Percentiles rank a stretch among this genome's conserved stretches.
These are phyloP conservation scores for Sus scrofa DNA, from an alignment of 2,113 vertebrate genomes.

Conservation along the genomic window T2T-Sscrofa CM000818.6:125880001-125880500, in stretches of 20 bases:
- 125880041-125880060: not conserved
- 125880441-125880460: not conserved
- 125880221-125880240: accelerated
- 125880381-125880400: accelerated
- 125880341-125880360: not conserved
- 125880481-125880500: accelerated
- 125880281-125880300: not conserved
- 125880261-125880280: accelerated
- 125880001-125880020: not conserved
- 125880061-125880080: not conserved
- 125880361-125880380: not conserved
- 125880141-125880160: not conserved
- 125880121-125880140: not conserved
- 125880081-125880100: not conserved
- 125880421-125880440: not conserved
- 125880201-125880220: not conserved
- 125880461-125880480: too few relatives aligned
- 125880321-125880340: not conserved
- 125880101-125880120: too few relatives aligned
- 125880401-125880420: accelerated
- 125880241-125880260: not conserved
- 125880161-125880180: not conserved
- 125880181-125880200: not conserved
- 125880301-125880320: accelerated
- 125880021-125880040: not conserved